Conservation (phyloP, 2,888 invertebrate genomes). For the Chydorus sphaericus region DNA sequence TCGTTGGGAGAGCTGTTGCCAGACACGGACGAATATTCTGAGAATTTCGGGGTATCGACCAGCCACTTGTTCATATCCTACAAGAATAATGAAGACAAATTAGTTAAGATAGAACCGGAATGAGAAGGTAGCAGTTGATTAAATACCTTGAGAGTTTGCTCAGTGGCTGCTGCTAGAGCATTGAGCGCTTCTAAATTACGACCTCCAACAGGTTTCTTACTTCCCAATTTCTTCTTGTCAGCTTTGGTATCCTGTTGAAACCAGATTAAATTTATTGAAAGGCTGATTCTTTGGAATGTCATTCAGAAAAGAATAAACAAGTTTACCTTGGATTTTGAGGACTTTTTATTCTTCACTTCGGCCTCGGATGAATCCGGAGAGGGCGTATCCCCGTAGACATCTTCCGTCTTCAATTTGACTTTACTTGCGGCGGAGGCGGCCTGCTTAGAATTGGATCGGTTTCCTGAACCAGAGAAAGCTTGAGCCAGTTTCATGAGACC, state of each 20-base stretch:
- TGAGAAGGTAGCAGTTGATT: too few species aligned
- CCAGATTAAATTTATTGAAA: not conserved
- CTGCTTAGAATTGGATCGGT: not conserved
- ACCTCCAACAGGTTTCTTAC: constrained; percentile 22
- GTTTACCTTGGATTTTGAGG: constrained; percentile 15
- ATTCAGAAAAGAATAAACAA: not conserved
- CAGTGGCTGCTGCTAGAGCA: constrained; percentile 52
- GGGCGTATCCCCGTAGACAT: constrained; percentile 14
- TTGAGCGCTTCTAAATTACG: constrained; percentile 46
- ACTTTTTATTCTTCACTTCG: constrained; percentile 3
- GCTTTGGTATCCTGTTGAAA: constrained; percentile 11
- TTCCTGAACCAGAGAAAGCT: not conserved
- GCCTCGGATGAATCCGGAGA: constrained; percentile 9
- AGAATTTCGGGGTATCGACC: constrained; percentile 63
- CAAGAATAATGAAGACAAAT: constrained; percentile 16
- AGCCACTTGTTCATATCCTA: constrained; percentile 79
- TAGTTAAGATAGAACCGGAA: too few species aligned
- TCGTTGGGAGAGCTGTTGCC: constrained; percentile 62
- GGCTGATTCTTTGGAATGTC: not conserved
- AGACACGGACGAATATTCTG: constrained; percentile 59
- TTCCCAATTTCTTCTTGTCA: constrained; percentile 24
- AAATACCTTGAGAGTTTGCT: constrained; percentile 48
- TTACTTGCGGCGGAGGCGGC: not conserved
- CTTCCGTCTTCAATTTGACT: constrained; percentile 14
- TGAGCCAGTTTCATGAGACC: constrained; percentile 2